Evolutionary conservation across 2,797 vertebrate species (phyloP).

Genomic region (Myoxocephalus aenaeus): DNA sequence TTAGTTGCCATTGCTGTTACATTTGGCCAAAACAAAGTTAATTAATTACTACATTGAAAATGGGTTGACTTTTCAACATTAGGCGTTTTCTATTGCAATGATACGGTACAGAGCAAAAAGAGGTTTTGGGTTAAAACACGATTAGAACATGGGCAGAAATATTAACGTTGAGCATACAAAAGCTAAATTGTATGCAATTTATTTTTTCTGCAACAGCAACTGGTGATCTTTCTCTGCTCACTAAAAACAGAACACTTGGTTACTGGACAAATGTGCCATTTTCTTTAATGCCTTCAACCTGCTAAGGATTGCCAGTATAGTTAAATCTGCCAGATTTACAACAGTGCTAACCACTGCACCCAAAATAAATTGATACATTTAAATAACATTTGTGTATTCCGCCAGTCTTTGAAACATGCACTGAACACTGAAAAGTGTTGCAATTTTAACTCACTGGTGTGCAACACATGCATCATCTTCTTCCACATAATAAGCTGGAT

Average conservation of each 20-base stretch:
- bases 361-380: not conserved
- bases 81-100: not conserved
- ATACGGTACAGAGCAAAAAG: not conserved
- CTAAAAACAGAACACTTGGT: no score
- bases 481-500: slow-evolving; percentile 88
- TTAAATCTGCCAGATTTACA: no score
- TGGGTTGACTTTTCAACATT: no score
- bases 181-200: not conserved
- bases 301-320: no score
- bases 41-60: no score
- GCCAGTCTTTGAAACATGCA: not conserved
- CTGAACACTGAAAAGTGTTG: not conserved
- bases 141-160: not conserved
- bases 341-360: not conserved
- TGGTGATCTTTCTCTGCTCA: no score
- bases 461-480: slow-evolving; percentile 88
- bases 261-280: no score
- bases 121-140: not conserved
- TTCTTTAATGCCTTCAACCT: no score
- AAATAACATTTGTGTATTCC: not conserved
- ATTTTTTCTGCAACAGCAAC: not conserved
- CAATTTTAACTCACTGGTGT: slow-evolving; percentile 77
- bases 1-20: not conserved
- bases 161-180: not conserved
- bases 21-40: not conserved